Conservation (phyloP, 2,888 invertebrate species). For the Therioaphis trifolii region DNA sequence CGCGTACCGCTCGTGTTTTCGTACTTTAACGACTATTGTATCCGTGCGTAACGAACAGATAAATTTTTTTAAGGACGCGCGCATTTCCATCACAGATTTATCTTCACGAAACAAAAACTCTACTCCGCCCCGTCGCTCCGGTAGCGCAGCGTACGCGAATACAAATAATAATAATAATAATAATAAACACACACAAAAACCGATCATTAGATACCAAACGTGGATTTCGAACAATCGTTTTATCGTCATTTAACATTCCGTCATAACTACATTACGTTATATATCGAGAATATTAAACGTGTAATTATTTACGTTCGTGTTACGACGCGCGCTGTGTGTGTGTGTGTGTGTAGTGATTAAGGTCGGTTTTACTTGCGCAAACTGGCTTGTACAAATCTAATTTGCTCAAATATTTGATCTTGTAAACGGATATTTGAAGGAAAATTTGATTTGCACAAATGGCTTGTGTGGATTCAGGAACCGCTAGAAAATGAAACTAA, state of each 20-base stretch:
- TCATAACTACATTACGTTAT: too few species aligned
- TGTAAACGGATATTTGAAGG: too few species aligned
- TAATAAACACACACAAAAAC: too few species aligned
- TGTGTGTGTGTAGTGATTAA: too few species aligned
- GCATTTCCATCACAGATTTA: not conserved
- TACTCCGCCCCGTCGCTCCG: not conserved
- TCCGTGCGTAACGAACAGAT: not conserved
- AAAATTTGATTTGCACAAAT: too few species aligned
- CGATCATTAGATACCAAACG: conserved; percentile 24
- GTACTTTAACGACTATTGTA: conserved; percentile 24
- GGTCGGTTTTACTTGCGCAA: too few species aligned
- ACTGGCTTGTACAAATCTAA: too few species aligned
- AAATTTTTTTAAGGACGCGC: conserved; percentile 28
- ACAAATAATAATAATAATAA: not conserved
- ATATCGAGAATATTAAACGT: not conserved
- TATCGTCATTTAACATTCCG: not conserved
- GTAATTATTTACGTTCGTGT: not conserved
- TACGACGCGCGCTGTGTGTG: too few species aligned
- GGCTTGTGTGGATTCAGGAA: too few species aligned
- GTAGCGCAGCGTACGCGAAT: not conserved
- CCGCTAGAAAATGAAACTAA: too few species aligned
- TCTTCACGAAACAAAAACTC: not conserved
- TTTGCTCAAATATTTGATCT: too few species aligned
- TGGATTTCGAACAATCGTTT: not conserved
- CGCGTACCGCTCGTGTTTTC: conserved; percentile 12